phyloP scores from a whole-genome alignment of 2,797 vertebrate species.

The Percopsis omiscomaycus region DNA sequence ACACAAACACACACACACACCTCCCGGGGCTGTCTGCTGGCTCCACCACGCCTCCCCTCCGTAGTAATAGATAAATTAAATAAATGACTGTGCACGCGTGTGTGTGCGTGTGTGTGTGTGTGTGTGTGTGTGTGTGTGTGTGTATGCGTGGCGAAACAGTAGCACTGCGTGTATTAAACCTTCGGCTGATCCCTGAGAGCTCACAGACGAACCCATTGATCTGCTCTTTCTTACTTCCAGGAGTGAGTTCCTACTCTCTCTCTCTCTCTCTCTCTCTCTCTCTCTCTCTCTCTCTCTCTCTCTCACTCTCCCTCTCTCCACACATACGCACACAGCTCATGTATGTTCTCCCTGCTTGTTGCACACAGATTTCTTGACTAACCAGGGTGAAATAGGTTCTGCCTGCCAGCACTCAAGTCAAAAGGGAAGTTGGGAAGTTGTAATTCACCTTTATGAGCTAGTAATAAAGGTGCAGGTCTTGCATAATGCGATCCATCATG shows the following conservation, averaged over 20 bases:
- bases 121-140: constrained; percentile 10
- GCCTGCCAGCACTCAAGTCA: neutral
- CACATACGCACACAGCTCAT: neutral
- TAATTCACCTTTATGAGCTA: neutral
- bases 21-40: constrained; percentile 39
- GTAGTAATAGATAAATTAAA: constrained; percentile 29
- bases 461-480: constrained; percentile 34
- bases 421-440: neutral
- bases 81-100: constrained; percentile 5
- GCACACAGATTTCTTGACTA: neutral
- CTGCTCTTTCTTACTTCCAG: constrained; percentile 17
- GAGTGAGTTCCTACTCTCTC: constrained; percentile 24
- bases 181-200: constrained; percentile 39
- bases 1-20: constrained; percentile 18
- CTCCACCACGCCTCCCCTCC: constrained; percentile 30
- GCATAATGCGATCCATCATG: constrained; percentile 41
- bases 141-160: constrained; percentile 33
- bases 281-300: neutral
- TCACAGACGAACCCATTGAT: constrained; percentile 46
- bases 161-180: constrained; percentile 36
- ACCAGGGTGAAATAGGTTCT: neutral
- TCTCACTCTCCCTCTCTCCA: neutral
- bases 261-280: neutral
- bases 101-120: constrained; percentile 6
- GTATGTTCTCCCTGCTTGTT: neutral